These are phyloP conservation scores for Gryllus bimaculatus DNA, from an alignment of 1,140 invertebrate genomes.

Conservation along the genomic window DNA sequence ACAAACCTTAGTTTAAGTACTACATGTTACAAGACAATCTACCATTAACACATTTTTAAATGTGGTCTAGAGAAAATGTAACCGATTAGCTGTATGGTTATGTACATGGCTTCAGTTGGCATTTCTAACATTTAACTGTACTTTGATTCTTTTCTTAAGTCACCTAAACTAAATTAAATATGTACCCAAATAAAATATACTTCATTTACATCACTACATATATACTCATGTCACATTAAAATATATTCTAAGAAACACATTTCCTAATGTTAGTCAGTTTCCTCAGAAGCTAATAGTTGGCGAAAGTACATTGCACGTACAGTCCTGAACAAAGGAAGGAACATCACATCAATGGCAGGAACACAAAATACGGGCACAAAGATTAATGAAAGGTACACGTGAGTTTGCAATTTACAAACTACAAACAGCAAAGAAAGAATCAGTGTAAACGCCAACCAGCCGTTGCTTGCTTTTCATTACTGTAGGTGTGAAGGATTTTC, in stretches of 20 bases:
- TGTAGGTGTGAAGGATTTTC: background rate
- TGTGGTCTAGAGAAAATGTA: background rate
- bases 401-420: background rate
- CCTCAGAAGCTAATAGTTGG: conserved; percentile 8
- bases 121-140: conserved; percentile 10
- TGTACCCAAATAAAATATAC: conserved; percentile 5
- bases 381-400: background rate
- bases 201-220: conserved; percentile 7
- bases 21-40: conserved; percentile 10
- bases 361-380: background rate
- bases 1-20: background rate
- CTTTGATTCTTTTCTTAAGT: conserved; percentile 6
- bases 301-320: conserved; percentile 7
- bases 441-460: background rate
- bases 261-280: background rate
- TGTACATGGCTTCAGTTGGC: conserved; percentile 8
- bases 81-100: background rate
- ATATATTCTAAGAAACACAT: background rate
- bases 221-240: conserved; percentile 13
- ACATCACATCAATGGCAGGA: background rate
- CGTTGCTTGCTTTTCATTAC: background rate
- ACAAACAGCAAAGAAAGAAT: background rate
- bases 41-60: conserved; percentile 1
- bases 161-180: background rate
- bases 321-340: background rate